Evolutionary conservation across 2,113 vertebrate genomes (phyloP).

Genomic region (Myiopsitta monachus): DNA sequence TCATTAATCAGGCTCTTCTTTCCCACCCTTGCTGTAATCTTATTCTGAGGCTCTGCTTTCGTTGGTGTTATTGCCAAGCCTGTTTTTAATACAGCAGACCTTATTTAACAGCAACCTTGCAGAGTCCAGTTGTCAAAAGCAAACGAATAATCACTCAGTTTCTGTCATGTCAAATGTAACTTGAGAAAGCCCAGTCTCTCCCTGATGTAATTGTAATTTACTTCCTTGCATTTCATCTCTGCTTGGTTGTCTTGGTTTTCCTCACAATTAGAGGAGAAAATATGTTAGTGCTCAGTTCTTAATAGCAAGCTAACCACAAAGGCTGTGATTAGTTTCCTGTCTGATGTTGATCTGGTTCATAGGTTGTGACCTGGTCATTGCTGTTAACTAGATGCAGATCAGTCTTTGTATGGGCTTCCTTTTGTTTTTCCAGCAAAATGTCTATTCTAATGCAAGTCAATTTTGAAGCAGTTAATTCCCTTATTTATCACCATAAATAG

Average conservation of each 20-base stretch:
- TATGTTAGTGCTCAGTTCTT: not conserved
- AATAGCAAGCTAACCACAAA: not conserved
- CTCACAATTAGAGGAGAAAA: slow-evolving; percentile 60
- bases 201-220: slow-evolving; percentile 48
- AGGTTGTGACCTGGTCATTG: slow-evolving; percentile 27
- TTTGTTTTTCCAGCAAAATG: slow-evolving; percentile 25
- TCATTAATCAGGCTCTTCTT: not conserved
- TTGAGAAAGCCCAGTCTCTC: slow-evolving; percentile 43
- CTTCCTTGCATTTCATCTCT: slow-evolving; percentile 23
- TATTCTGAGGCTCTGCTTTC: not conserved
- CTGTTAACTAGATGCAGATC: not conserved
- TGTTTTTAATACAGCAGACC: not conserved
- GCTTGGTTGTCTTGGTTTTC: slow-evolving; percentile 55
- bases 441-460: not conserved
- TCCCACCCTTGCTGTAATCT: not conserved
- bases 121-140: slow-evolving; percentile 11
- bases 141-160: slow-evolving; percentile 39
- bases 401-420: not conserved
- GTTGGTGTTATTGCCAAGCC: not conserved
- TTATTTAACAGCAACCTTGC: slow-evolving; percentile 11
- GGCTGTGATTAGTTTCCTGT: slow-evolving; percentile 32
- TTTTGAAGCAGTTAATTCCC: not conserved
- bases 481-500: slow-evolving; percentile 23
- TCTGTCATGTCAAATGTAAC: slow-evolving; percentile 27
- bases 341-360: slow-evolving; percentile 40